Evolutionary conservation across 2,797 vertebrate species (phyloP).

Genomic region (Lagorchestes hirsutus): DNA sequence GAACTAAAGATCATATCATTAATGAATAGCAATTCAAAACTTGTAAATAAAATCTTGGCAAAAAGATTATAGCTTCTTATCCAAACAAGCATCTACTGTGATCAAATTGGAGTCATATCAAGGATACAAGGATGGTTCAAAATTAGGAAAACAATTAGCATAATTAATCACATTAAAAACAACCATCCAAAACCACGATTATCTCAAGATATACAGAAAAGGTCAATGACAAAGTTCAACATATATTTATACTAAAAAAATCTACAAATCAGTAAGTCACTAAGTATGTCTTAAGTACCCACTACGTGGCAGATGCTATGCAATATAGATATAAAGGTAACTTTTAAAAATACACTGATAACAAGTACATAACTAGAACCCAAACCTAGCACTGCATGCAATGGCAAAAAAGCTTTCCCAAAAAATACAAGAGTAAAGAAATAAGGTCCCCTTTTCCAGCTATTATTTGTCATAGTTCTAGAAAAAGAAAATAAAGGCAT

Average conservation of each 20-base stretch:
- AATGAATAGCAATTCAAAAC: not conserved
- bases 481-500: conserved; percentile 43
- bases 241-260: not conserved
- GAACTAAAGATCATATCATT: not conserved
- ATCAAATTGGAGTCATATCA: not conserved
- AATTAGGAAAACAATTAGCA: not conserved
- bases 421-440: conserved; percentile 11
- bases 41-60: not conserved
- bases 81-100: not conserved
- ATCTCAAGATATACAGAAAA: not conserved
- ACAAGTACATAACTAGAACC: not conserved
- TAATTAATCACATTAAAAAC: not conserved
- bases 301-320: not conserved
- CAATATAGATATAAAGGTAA: not conserved
- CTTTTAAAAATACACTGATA: not conserved
- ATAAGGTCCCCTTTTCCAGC: not conserved
- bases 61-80: not conserved
- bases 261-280: not conserved
- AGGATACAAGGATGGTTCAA: not conserved
- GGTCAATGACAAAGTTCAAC: not conserved
- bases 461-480: conserved; percentile 2
- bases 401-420: no score
- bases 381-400: no score
- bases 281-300: not conserved
- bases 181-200: not conserved